Base-by-base conservation (phyloP, 2,797 vertebrate species). In the Cetoscarus ocellatus region DNA sequence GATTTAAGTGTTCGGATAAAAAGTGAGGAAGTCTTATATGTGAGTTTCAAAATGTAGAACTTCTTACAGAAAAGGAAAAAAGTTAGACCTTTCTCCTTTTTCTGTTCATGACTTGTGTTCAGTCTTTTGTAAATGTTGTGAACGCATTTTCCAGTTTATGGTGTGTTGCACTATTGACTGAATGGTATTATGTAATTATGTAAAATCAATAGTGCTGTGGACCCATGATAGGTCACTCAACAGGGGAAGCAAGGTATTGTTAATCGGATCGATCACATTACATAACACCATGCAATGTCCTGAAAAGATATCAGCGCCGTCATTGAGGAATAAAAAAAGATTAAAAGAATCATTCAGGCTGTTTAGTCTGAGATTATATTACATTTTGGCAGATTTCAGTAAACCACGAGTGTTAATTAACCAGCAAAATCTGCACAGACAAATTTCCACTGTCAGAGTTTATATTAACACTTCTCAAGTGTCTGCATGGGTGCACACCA, bases 131-230 rank as follows among this genome's bases (percentile, higher is more conserved):
- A 44, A 49, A 52, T 56, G 34, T 15, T n/a, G 8, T 55, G 34
- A n/a, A 34, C 43, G 50, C 52, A 42, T 74, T 71, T 67, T 60
- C 63, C 27, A 63, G 71, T 34, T 53, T 10, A 56, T 19, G 11
- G 15, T 8, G 55, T 36, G 56, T 65, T 50, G 49, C 36, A 40
- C 18, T 72, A 62, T 69, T 45, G 61, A 62, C 53, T 52, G 38
- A 57, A 54, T 10, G 17, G 10, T 66, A 61, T 65, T 72, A 60
- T 68, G 60, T 71, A 55, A 75, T 71, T 55, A 65, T 13, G 66
- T 34, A 12, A 9, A 63, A 64, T 67, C 67, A 57, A 75, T 77
- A 58, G 27, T 40, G 14, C 60, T 47, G 47, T 15, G n/a, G 57
- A 15, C 59, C 18, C 6, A 60, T 8, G 36, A 43, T 47, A 47